Conservation (phyloP, 2,888 invertebrate genomes). For the Apodemia hepburni region DNA sequence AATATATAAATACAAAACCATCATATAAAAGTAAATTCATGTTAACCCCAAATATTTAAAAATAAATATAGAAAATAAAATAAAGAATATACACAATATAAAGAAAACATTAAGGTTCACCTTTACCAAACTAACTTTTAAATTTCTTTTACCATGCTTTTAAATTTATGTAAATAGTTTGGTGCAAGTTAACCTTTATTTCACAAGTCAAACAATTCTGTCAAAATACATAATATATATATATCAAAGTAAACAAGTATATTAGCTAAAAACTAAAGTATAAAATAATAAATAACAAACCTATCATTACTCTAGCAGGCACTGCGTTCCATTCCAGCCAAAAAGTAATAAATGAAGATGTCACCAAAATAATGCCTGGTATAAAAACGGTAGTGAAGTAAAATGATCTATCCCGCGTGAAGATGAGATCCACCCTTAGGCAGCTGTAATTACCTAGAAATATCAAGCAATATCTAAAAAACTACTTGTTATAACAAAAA, state of each 20-base stretch:
- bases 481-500: conserved; percentile 43
- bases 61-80: too few relatives aligned
- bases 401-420: conserved; percentile 97
- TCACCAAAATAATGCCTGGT: conserved; percentile 97
- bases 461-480: conserved; percentile 64
- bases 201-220: neutral
- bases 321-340: conserved; percentile 99
- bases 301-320: conserved; percentile 97
- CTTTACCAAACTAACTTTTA: too few relatives aligned
- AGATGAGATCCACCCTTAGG: conserved; percentile 95
- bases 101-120: too few relatives aligned
- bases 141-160: too few relatives aligned
- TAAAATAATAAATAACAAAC: conserved; percentile 77
- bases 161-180: too few relatives aligned
- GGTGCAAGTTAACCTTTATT: too few relatives aligned
- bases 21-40: too few relatives aligned
- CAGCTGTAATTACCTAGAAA: conserved; percentile 97
- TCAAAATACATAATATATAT: neutral
- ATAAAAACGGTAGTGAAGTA: conserved; percentile 98
- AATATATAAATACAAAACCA: too few relatives aligned
- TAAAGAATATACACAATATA: too few relatives aligned
- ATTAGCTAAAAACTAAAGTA: neutral
- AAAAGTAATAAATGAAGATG: conserved; percentile 97
- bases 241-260: neutral
- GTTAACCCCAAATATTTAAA: too few relatives aligned